Base-by-base conservation (phyloP, 2,888 invertebrate genomes). In the Xylocampa areola region DNA sequence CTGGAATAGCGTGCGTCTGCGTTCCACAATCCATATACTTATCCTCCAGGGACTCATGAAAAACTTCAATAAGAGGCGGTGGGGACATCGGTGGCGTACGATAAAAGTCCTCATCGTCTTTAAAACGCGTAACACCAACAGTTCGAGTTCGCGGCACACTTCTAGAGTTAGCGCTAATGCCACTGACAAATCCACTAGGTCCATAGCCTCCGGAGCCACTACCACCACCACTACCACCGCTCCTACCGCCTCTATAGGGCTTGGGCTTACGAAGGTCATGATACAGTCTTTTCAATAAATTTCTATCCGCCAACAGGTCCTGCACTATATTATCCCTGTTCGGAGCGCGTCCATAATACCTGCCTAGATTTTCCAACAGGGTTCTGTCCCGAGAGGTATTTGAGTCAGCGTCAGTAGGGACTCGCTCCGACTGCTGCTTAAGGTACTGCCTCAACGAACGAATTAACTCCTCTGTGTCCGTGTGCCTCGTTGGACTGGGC, bases 271-370 rank as follows among this genome's bases (percentile, higher is more conserved):
- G 94, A 70, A 96, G 90, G 78, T 96, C 96, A 81, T 96, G 96
- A 80, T 96, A 96, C 23, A 96, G 90, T 83, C 95, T 96, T 84
- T 96, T 97, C 47, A 97, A 89, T 19, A 96, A 92, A 78, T 95
- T 96, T 74, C 97, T 94, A 84, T 97, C 96, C 7, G 96, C 96
- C 47, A 97, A 88, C 44, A 97, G 92, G 76, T 96, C 96, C 47
- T 96, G 96, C 71, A 97, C 96, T 53, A 97, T 95, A 83, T 94
- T 95, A 65, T 97, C 96, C 53, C 96, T 94, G 76, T 95, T 96
- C 0, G 95, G 91, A 10, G 95, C 95, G 69, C 96, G 95, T 65
- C 95, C 94, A 81, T 96, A 96, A 79, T 96, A 96, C 63, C 96
- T 93, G 70, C 95, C 94, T 11, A 96, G 89, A 5, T 96, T 96